Conservation (phyloP, 2,113 vertebrate genomes). For the Junco hyemalis region DNA sequence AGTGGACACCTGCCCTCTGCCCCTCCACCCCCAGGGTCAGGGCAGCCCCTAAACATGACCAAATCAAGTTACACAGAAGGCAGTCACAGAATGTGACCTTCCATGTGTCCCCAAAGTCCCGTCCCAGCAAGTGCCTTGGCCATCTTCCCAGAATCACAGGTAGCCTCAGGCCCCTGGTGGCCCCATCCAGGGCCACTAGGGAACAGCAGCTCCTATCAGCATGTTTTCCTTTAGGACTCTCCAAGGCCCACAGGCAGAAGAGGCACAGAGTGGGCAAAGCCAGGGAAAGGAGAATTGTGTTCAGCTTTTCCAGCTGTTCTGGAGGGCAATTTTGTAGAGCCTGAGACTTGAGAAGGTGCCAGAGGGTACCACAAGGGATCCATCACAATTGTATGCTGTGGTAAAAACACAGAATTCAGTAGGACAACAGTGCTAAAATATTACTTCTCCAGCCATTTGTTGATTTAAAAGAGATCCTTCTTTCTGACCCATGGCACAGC, state of each 20-base stretch:
- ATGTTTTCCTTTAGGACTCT: not conserved
- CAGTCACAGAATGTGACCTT: not conserved
- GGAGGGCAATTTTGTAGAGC: not conserved
- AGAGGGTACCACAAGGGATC: not conserved
- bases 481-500: not conserved
- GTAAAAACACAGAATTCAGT: not conserved
- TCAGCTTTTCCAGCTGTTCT: not conserved
- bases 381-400: not conserved
- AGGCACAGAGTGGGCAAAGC: rapidly evolving
- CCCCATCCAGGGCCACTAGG: not conserved
- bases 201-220: not conserved
- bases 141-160: not conserved
- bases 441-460: not conserved
- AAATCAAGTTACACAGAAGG: not conserved
- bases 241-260: not conserved
- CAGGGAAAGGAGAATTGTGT: not conserved
- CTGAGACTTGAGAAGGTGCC: not conserved
- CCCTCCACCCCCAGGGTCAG: not conserved
- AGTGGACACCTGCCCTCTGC: not conserved
- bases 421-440: not conserved
- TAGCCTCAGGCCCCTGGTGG: not conserved
- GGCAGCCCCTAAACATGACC: not conserved
- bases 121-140: not conserved
- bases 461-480: not conserved
- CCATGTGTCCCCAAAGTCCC: not conserved